phyloP scores from a whole-genome alignment of 2,888 invertebrate species.

The Rhagonycha fulva region DNA sequence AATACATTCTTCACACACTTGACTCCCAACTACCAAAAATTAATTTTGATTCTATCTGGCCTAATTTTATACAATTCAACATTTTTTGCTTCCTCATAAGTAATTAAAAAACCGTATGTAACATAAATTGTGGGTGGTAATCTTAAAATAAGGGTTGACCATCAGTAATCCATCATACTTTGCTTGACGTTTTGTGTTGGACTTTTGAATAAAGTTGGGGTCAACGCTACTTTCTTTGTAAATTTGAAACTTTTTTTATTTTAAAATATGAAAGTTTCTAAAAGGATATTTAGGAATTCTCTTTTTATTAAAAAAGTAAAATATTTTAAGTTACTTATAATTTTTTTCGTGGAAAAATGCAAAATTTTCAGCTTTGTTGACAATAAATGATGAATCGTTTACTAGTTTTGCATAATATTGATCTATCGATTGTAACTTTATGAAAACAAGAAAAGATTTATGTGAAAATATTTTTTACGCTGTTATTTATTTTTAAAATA shows the following conservation, averaged over 20 bases:
- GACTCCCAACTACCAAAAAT: background rate
- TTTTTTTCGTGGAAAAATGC: background rate
- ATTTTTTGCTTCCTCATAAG: background rate
- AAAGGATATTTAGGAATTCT: background rate
- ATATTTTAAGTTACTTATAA: background rate
- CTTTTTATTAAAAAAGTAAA: background rate
- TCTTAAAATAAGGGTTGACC: background rate
- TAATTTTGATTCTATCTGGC: background rate
- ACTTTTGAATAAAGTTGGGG: background rate
- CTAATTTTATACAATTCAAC: background rate
- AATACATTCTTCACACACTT: background rate
- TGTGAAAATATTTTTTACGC: background rate
- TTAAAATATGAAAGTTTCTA: background rate
- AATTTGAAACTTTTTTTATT: background rate
- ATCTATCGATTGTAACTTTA: background rate
- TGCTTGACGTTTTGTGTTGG: background rate
- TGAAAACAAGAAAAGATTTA: background rate
- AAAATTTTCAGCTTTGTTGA: background rate
- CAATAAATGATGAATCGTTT: conserved; percentile 2
- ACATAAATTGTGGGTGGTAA: background rate
- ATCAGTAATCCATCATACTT: background rate
- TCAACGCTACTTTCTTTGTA: background rate
- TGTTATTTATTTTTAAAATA: background rate
- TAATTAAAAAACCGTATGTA: background rate
- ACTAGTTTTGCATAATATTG: conserved; percentile 2